Percentiles rank a stretch among this genome's conserved stretches.
Conservation (phyloP, 1,140 invertebrate genomes). For the Lepidurus packardi region DNA sequence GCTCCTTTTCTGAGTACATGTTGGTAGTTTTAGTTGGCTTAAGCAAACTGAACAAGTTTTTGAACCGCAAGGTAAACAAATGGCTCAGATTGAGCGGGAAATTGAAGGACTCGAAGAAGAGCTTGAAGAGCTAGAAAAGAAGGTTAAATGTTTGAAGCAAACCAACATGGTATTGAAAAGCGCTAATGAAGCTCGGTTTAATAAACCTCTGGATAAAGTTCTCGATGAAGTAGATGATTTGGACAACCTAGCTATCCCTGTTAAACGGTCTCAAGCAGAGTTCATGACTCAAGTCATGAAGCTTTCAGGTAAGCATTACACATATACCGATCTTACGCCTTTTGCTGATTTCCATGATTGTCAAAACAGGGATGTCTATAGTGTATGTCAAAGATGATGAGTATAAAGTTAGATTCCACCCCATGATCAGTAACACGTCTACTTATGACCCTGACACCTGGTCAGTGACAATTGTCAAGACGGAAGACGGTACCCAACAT, state of each 20-base stretch:
- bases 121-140: background rate
- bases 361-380: conserved; percentile 21
- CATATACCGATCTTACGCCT: background rate
- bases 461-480: background rate
- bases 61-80: background rate
- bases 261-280: background rate
- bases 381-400: background rate
- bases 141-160: background rate
- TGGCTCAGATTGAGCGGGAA: background rate
- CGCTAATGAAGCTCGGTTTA: background rate
- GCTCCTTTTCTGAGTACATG: no score
- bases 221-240: background rate
- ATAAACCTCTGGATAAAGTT: background rate
- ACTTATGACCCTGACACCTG: background rate
- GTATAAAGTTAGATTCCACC: conserved; percentile 25
- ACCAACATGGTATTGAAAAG: background rate
- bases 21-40: background rate
- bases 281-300: background rate
- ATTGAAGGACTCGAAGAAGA: background rate
- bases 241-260: background rate
- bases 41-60: background rate
- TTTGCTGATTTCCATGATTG: background rate
- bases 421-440: background rate
- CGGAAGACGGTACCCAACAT: background rate
- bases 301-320: background rate